Base-by-base conservation (phyloP, 1,140 invertebrate genomes). In the Camponotus pennsylvanicus region DNA sequence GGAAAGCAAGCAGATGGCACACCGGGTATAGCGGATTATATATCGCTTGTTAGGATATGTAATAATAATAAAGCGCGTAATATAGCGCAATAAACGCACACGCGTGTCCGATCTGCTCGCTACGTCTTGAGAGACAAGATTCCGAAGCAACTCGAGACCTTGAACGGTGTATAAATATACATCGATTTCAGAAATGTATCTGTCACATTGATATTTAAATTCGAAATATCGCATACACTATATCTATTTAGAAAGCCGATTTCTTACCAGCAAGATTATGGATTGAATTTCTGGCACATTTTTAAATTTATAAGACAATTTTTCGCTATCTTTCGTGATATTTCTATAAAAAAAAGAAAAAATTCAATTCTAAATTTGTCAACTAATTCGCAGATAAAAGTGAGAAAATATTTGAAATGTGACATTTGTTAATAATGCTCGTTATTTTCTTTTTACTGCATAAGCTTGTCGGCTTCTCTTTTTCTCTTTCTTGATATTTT, bases 51-150 rank as follows among this genome's bases (percentile, higher is more conserved):
- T 86, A 76, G 27, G n/a, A 61, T 18, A 73, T 59, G 42, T 71
- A 86, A 90, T 90, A 90, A 88, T 91, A 90, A 86, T 90, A 91
- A 91, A 90, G 86, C 59, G 89, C 71, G 66, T 80, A 86, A 90
- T 87, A 84, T 85, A 75, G 84, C 86, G 85, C 45, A 66, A 73
- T 86, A 73, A 88, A 88, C 59, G 76, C 55, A 69, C 32, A 45
- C 11, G 75, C 75, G 40, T 79, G 37, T 79, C 52, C 11, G 75
- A 79, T 69, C 40, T 11, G n/a, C 49, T 15, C 32, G 40, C 18
- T 34, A 55, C 63, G 21, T 32, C 5, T 64, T 32, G 45, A n/a
- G 61, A 66, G 45, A 57, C 52, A 55, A n/a, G 32, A 64, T 66
- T 32, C n/a, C 71, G 13, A 78, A 77, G 27, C 61, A 6, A 32